A percentile compares a stretch with the other conserved stretches of the same genome.
Conservation (phyloP, 2,113 vertebrate species). For the Calidris pygmaea region DNA sequence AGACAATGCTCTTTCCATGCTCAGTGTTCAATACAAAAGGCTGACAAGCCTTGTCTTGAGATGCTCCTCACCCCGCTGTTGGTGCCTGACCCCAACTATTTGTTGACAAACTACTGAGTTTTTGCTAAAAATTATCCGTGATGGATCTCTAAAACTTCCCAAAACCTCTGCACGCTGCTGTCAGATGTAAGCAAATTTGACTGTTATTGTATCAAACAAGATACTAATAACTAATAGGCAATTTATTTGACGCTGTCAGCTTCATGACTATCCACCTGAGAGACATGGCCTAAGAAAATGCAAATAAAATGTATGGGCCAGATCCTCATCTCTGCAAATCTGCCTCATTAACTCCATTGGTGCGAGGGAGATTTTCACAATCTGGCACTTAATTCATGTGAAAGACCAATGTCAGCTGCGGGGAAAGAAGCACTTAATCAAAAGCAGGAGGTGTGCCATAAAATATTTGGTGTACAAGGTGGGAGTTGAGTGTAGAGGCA, state of each 20-base stretch:
- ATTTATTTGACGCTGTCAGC: slow-evolving; percentile 14
- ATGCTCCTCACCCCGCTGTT: not conserved
- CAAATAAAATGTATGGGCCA: not conserved
- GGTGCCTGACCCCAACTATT: not conserved
- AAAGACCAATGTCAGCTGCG: not conserved
- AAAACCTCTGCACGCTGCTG: fast-evolving
- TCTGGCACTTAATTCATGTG: not conserved
- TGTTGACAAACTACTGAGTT: not conserved
- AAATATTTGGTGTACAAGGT: not conserved
- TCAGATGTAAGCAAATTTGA: not conserved
- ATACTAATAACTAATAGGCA: not conserved
- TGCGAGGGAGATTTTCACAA: not conserved
- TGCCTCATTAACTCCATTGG: not conserved
- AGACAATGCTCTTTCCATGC: not conserved
- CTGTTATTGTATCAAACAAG: not conserved
- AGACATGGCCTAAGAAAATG: not conserved
- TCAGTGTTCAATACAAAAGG: not conserved
- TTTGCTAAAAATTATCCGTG: not conserved
- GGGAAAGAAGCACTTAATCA: not conserved
- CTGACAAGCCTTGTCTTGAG: not conserved
- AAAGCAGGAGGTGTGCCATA: not conserved
- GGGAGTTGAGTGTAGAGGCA: not conserved
- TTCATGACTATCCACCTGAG: not conserved
- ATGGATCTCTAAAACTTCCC: not conserved
- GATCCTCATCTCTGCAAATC: not conserved